Percentiles rank a stretch among this genome's conserved stretches.
Conservation (phyloP, 2,888 invertebrate species). For the Drosophila pseudotakahashii region DNA sequence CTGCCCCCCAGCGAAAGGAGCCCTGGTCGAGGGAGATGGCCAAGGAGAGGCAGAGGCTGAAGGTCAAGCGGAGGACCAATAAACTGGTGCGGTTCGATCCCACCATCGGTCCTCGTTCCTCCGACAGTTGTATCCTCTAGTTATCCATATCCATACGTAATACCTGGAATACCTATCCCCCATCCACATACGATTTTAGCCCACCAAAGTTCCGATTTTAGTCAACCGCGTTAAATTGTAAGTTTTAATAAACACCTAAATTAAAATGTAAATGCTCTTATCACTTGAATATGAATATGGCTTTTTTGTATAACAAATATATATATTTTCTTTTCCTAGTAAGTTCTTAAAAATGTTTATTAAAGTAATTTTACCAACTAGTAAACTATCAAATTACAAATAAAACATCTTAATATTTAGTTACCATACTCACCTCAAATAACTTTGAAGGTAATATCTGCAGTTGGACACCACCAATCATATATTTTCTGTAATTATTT, state of each 20-base stretch:
- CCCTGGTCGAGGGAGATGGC: constrained; percentile 20
- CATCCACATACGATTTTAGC: background rate
- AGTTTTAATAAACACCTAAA: constrained; percentile 18
- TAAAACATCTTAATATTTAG: no score
- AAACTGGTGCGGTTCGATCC: constrained; percentile 15
- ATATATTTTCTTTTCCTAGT: no score
- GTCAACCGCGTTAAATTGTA: constrained; percentile 19
- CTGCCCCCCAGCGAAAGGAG: constrained; percentile 10
- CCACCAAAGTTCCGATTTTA: constrained; percentile 2
- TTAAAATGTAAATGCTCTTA: no score
- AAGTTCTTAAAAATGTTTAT: no score
- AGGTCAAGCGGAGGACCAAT: background rate
- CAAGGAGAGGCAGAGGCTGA: constrained; percentile 1
- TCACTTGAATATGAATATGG: no score
- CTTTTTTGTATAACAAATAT: no score
- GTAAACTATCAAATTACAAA: background rate
- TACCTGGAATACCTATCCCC: no score
- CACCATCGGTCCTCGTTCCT: constrained; percentile 10
- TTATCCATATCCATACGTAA: no score
- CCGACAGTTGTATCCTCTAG: background rate
- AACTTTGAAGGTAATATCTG: background rate
- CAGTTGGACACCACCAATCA: background rate
- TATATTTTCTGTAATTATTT: background rate
- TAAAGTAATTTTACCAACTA: no score
- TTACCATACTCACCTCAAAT: no score